Base-by-base conservation (phyloP, 2,888 invertebrate species). In the Phasia obesa region DNA sequence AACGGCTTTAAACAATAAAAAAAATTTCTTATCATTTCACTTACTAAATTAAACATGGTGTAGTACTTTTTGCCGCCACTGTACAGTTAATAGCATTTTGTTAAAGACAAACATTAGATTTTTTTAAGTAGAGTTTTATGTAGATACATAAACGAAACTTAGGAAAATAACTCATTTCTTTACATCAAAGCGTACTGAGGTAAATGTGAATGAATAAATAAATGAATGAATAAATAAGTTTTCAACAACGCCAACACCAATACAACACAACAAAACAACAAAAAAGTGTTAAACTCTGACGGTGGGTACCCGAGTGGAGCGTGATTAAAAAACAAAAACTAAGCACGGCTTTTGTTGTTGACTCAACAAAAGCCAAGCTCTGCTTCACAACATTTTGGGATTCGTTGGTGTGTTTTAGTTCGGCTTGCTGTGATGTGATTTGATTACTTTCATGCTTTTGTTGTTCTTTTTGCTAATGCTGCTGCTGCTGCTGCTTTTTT, bases 201-300 rank as follows among this genome's bases (percentile, higher is more conserved):
- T 44, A 69, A 69, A 44, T 69, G 44, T 77, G 17, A 55, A 64
- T 25, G 62, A 70, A 44, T 57, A 38, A 44, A 31, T 53, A 15
- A 74, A 57, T 47, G 59, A 17, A 38, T 55, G 57, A 69, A 75
- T 70, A 70, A 78, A 64, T 59, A 25, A 76, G 65, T 59, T 67
- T 71, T 55, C 59, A 59, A 25, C 69, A 78, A 71, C 78, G 70
- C 65, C 74, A 79, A 79, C 74, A 70, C 69, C 53, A 53, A 38
- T n/a, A n/a, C 21, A 27, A 57, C 11, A 2, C 11, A 2, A 35
- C 2, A 35, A 31, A n/a, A 11, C 21, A 23, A 51, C n/a, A 44
- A 55, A 27, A 69, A 78, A 74, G 74, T 82, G 78, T 74, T 82
- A 78, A 78, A 59, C 70, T n/a, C n/a, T 77, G 69, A 38, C 53